Evolutionary conservation across 2,888 invertebrate species (phyloP), one percentile per base, ranked within the genome.

Genomic region (Trissonchulus latispiculum): DNA sequence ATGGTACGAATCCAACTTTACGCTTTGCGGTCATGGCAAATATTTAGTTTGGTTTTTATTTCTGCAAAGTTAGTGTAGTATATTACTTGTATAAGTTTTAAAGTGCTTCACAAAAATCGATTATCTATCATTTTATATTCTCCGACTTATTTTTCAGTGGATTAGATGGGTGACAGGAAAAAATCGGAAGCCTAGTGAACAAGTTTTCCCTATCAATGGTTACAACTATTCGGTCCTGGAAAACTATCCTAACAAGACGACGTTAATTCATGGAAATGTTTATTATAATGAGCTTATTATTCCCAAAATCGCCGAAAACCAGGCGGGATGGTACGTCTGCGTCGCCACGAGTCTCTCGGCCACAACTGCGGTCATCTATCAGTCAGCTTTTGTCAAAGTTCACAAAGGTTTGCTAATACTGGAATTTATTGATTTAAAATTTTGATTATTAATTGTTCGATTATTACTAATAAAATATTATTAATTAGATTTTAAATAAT

Each of bases 271-370:
- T 8, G 48, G 48, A 8, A 48, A 48, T 23, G 8, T 48, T 8
- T 48, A 23, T 8, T 23, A 48, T 48, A 48, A 48, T 48, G 23
- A 48, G 8, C 48, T 48, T 8, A 15, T 15, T 23, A 48, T 48
- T 23, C 48, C 8, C 48, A 48, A 48, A 48, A 23, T 48, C 48
- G 23, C 8, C 23, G 48, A 23, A 8, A 8, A 23, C 8, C 48
- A 48, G 48, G 8, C 8, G 48, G 69, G 69, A 23, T 68, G 69
- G 69, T 68, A 68, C n/a, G 23, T 68, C 36, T 68, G 69, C 36
- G 69, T 36, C 8, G 69, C 36, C 36, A 36, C 69, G 29, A 31
- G 3, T 23, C 2, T 35, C n/a, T 31, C 69, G 8, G 2, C 69
- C 28, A 48, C 48, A 48, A 48, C 48, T 23, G 8, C 8, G 23